These are phyloP conservation scores for Montipora efflorescens DNA, from an alignment of 64 coral and sea anemone species.

Conservation along the genomic window DNA sequence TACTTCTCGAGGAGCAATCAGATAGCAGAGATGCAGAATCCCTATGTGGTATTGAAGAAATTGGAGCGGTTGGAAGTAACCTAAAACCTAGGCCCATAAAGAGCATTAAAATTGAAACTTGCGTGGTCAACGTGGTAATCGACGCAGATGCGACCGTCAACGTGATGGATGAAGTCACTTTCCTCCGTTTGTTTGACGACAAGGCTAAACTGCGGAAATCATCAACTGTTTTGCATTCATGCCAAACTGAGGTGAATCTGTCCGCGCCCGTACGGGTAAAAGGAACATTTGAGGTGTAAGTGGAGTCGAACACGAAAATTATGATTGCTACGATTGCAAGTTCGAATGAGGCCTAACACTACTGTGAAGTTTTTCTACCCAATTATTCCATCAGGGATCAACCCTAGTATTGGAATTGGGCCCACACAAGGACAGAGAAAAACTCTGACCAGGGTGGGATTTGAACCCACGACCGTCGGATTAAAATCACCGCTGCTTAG, in stretches of 20 bases:
- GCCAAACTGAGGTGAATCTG: neutral
- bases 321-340: neutral
- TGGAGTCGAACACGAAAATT: neutral
- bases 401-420: too few relatives aligned
- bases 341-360: too few relatives aligned
- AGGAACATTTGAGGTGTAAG: neutral
- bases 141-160: neutral
- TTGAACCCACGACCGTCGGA: too few relatives aligned
- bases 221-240: neutral
- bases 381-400: too few relatives aligned
- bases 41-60: too few relatives aligned
- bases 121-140: neutral
- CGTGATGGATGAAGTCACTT: slow-evolving; percentile 9
- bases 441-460: too few relatives aligned
- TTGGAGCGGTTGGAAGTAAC: neutral
- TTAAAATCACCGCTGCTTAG: too few relatives aligned
- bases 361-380: too few relatives aligned
- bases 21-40: neutral
- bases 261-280: neutral
- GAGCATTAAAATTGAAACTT: neutral
- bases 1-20: too few relatives aligned
- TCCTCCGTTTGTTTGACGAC: neutral
- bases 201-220: neutral
- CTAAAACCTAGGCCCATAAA: neutral
- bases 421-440: too few relatives aligned